A percentile compares a stretch with the other conserved stretches of the same genome.
phyloP scores from a whole-genome alignment of 2,888 invertebrate species.

The Ptilodon capucinus region DNA sequence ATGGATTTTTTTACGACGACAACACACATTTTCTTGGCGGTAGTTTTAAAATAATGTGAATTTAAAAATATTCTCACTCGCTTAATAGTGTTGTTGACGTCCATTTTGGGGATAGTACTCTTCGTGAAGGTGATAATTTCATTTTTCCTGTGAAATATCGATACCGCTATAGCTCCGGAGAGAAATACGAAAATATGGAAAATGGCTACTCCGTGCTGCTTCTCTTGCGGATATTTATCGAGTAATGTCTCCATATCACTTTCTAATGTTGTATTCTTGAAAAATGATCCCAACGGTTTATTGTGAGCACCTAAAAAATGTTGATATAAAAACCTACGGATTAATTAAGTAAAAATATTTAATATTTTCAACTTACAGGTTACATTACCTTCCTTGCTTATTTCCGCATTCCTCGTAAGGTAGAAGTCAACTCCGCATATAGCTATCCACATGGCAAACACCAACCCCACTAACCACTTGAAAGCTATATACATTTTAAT shows the following conservation, averaged over 20 bases:
- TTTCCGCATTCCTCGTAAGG: constrained; percentile 26
- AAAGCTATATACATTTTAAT: constrained; percentile 70
- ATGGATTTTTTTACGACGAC: constrained; percentile 24
- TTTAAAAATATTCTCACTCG: constrained; percentile 4
- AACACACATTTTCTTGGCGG: constrained; percentile 25
- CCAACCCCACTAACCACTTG: constrained; percentile 63
- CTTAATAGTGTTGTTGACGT: constrained; percentile 12
- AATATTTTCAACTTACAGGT: too few relatives aligned
- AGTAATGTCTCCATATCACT: constrained; percentile 8
- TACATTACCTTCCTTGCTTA: constrained; percentile 30
- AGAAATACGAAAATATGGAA: constrained; percentile 54
- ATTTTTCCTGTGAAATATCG: constrained; percentile 49
- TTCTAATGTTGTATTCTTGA: constrained; percentile 24
- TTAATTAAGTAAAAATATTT: neutral
- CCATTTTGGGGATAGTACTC: constrained; percentile 33
- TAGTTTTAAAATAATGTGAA: constrained; percentile 33
- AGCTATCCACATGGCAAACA: constrained; percentile 60
- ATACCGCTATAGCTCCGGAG: constrained; percentile 53
- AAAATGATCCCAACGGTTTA: constrained; percentile 17
- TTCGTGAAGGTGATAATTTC: constrained; percentile 42
- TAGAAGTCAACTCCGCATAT: constrained; percentile 53
- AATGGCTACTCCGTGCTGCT: constrained; percentile 15
- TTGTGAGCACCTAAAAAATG: constrained; percentile 19
- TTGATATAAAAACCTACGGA: neutral
- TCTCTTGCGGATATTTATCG: constrained; percentile 15